Evolutionary conservation across 1,140 invertebrate species (phyloP).

Genomic region (Phymorhynchus buccinoides): DNA sequence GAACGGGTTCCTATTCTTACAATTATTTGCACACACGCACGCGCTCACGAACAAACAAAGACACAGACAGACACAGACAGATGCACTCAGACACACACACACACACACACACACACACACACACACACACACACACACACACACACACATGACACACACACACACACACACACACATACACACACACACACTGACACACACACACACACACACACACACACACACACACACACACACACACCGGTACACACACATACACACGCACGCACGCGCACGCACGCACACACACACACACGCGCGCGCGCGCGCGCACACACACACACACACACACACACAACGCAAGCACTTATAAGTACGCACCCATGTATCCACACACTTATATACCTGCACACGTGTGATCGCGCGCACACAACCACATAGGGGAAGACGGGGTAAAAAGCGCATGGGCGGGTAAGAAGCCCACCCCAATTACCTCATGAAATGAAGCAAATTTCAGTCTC

Average conservation of each 20-base stretch:
- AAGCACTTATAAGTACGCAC: neutral
- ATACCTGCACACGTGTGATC: neutral
- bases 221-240: slow-evolving; percentile 9
- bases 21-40: neutral
- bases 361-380: neutral
- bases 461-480: too few species aligned
- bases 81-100: neutral
- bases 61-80: neutral
- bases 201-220: slow-evolving; percentile 29
- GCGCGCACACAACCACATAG: neutral
- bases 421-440: too few species aligned
- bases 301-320: neutral
- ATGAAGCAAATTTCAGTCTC: too few species aligned
- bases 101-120: slow-evolving; percentile 1
- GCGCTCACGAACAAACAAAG: neutral
- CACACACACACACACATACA: neutral
- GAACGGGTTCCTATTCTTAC: neutral
- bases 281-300: slow-evolving; percentile 6
- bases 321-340: neutral
- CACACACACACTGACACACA: slow-evolving; percentile 28
- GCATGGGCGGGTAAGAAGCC: too few species aligned
- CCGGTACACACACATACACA: neutral
- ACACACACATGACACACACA: slow-evolving; percentile 4
- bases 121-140: slow-evolving; percentile 26
- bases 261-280: neutral